A percentile compares a stretch with the other conserved stretches of the same genome.
Evolutionary conservation across 2,888 invertebrate genomes (phyloP).

Genomic region (Tetranychus piercei): DNA sequence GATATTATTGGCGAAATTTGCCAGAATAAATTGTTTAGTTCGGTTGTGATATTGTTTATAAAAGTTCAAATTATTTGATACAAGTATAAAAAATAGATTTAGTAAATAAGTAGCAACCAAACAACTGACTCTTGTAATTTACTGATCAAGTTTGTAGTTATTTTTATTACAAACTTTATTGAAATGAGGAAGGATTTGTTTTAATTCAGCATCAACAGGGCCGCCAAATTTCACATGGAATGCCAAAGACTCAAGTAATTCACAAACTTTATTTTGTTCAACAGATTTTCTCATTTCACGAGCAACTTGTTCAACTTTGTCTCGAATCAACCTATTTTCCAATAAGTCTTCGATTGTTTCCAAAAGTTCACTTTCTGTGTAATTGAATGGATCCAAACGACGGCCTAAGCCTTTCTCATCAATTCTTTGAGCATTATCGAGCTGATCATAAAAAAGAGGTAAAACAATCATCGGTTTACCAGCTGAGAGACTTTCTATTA

Average conservation of each 20-base stretch:
- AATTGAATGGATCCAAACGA: slow-evolving; percentile 3
- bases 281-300: neutral
- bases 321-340: neutral
- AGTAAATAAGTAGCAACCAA: no score
- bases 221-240: neutral
- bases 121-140: no score
- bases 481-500: slow-evolving; percentile 13
- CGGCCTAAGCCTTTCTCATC: neutral
- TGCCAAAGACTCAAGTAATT: neutral
- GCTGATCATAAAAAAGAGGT: slow-evolving; percentile 16
- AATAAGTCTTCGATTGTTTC: neutral
- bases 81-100: no score
- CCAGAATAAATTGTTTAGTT: no score
- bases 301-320: neutral
- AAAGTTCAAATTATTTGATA: no score
- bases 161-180: neutral
- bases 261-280: neutral
- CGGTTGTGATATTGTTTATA: no score
- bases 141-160: neutral
- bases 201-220: neutral
- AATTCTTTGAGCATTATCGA: neutral
- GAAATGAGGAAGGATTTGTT: neutral
- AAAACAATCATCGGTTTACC: slow-evolving; percentile 17
- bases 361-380: neutral
- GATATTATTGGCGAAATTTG: no score